Evolutionary conservation across 2,888 invertebrate genomes (phyloP).

Genomic region (Zootermopsis nevadensis): DNA sequence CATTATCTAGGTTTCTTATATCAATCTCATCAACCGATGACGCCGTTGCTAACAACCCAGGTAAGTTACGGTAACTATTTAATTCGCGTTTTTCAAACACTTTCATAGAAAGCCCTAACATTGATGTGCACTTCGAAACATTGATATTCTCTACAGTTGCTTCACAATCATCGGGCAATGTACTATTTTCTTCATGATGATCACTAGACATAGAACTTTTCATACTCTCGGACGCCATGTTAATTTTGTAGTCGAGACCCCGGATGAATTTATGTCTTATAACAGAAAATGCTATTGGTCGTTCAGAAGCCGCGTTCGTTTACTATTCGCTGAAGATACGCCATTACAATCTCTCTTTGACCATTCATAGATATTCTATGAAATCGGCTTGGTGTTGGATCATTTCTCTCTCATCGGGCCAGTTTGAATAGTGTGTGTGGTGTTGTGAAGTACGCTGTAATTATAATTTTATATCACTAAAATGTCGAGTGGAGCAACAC

Average conservation of each 20-base stretch:
- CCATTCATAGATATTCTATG: constrained; percentile 39
- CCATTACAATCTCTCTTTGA: constrained; percentile 35
- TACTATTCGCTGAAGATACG: constrained; percentile 37
- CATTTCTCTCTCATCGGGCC: constrained; percentile 16
- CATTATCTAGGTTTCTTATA: constrained; percentile 49
- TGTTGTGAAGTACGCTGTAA: background rate
- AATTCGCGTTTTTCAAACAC: constrained; percentile 52
- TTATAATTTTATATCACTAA: constrained; percentile 11
- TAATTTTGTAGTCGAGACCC: constrained; percentile 55
- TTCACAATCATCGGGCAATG: constrained; percentile 46
- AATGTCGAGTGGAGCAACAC: constrained; percentile 57
- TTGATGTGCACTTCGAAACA: constrained; percentile 43
- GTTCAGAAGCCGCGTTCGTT: constrained; percentile 43
- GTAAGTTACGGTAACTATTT: constrained; percentile 54
- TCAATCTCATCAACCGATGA: constrained; percentile 51
- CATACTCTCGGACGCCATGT: constrained; percentile 64
- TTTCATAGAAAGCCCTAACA: constrained; percentile 51
- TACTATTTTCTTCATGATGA: constrained; percentile 52
- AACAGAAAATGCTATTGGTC: constrained; percentile 41
- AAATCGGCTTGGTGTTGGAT: constrained; percentile 4
- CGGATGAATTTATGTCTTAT: constrained; percentile 5
- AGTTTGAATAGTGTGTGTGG: constrained; percentile 45
- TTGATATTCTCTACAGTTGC: constrained; percentile 46
- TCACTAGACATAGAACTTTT: constrained; percentile 62
- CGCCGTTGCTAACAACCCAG: constrained; percentile 55